phyloP scores from a whole-genome alignment of 2,113 vertebrate species.

The Takifugu bimaculatus region DNA sequence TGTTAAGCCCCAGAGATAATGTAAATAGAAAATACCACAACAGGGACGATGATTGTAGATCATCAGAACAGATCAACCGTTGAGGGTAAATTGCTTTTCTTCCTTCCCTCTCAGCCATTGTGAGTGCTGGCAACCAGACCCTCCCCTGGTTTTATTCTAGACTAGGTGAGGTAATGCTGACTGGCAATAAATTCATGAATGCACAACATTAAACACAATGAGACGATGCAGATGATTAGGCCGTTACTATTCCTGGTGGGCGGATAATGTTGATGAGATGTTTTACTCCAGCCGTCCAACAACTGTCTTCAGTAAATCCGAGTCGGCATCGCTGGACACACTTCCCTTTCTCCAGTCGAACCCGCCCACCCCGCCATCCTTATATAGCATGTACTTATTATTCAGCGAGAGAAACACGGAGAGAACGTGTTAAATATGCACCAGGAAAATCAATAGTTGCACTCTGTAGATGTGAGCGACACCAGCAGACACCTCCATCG shows the following conservation, averaged over 20 bases:
- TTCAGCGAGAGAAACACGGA: conserved; percentile 46
- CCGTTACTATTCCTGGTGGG: not conserved
- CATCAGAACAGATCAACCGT: too few relatives aligned
- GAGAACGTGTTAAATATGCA: conserved; percentile 49
- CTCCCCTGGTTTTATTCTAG: too few relatives aligned
- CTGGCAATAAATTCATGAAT: not conserved
- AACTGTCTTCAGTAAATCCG: conserved; percentile 23
- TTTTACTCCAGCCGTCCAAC: not conserved
- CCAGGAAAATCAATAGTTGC: conserved; percentile 51
- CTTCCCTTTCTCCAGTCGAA: conserved; percentile 27
- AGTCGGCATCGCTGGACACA: conserved; percentile 12
- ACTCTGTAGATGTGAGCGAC: conserved; percentile 47
- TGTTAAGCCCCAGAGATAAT: too few relatives aligned
- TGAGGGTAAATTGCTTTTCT: not conserved
- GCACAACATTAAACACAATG: not conserved
- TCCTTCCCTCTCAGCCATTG: not conserved
- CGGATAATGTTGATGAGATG: not conserved
- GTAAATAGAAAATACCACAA: too few relatives aligned
- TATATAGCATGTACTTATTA: conserved; percentile 31
- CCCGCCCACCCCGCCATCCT: conserved; percentile 21
- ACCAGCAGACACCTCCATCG: conserved; percentile 48
- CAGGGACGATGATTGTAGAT: too few relatives aligned
- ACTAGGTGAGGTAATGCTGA: not conserved
- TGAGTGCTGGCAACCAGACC: not conserved
- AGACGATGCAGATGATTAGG: not conserved